Evolutionary conservation across 2,888 invertebrate genomes (phyloP), one percentile per base, ranked within the genome.

Genomic region (Brachycybe producta): DNA sequence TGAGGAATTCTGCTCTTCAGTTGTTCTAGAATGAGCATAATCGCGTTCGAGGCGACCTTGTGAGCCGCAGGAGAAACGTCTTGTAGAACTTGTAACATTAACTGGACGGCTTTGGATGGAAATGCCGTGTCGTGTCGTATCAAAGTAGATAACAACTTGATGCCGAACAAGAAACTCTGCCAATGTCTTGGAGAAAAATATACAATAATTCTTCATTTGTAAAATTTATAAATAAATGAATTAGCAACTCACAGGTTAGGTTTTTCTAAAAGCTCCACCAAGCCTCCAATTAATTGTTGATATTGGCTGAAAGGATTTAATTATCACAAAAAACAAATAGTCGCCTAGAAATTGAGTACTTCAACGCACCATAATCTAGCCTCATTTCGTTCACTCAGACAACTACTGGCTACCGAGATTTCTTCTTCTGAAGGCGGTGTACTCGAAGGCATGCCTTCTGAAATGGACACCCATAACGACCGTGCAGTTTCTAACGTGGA

Each of bases 31-130:
- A 56, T 50, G 3, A 52, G 40, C 8, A 36, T 42, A 15, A 56
- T 19, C 13, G 49, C 61, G 27, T 38, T 23, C 13, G 54, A 45
- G 34, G 53, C 40, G 52, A 69, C 67, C 65, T 83, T 80, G 28
- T 91, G 73, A 26, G 87, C 79, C n/a, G 75, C 73, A 26, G 88
- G 71, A n/a, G 84, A 79, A 59, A 90, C 88, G 66, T 82, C 78
- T 2, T 84, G 70, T 0, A 84, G 70, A 3, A 78, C 73, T 30
- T 75, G 70, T 0, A 80, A 67, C 57, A 82, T 77, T 49, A 80
- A 74, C 24, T 73, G 71, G 1, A 84, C 78, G 0, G 79, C 75
- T 8, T 71, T 65, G 0, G 76, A 65, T 0, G 82, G 77, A 64
- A 80, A 79, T 4, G 70, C 67, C 1, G 78, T 73, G 63, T 84